Percentiles rank a stretch among this genome's conserved stretches.
phyloP scores from a whole-genome alignment of 2,888 invertebrate genomes.

The Phasia obesa region DNA sequence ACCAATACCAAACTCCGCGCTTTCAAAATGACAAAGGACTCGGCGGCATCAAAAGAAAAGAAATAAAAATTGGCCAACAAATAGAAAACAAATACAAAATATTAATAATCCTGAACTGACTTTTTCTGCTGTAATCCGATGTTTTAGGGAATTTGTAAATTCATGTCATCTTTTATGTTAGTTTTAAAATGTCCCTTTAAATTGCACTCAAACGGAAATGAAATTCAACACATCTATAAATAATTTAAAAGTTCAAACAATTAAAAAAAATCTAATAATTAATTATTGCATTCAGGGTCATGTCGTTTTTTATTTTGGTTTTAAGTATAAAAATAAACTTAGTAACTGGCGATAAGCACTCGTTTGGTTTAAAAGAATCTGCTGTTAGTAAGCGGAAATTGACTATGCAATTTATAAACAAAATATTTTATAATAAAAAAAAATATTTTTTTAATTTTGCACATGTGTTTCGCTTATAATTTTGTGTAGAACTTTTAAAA shows the following conservation, averaged over 20 bases:
- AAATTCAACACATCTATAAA: constrained; percentile 54
- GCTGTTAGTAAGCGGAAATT: constrained; percentile 36
- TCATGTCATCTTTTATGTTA: not conserved
- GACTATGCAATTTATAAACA: constrained; percentile 31
- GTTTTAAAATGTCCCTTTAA: too few relatives aligned
- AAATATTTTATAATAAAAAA: constrained; percentile 12
- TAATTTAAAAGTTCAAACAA: constrained; percentile 39
- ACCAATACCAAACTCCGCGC: too few relatives aligned
- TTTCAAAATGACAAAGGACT: too few relatives aligned
- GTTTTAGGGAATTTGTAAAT: not conserved
- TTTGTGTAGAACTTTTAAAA: too few relatives aligned
- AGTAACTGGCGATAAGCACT: constrained; percentile 41
- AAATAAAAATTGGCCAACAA: not conserved
- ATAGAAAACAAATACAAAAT: constrained; percentile 1
- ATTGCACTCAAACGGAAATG: constrained; percentile 47
- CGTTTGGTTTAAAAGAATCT: not conserved
- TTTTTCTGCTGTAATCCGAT: constrained; percentile 17
- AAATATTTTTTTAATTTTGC: constrained; percentile 22
- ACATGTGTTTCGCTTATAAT: constrained; percentile 42
- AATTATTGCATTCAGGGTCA: constrained; percentile 40
- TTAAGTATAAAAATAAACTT: constrained; percentile 3
- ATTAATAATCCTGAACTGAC: constrained; percentile 25
- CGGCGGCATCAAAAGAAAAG: not conserved
- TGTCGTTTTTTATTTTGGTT: constrained; percentile 6
- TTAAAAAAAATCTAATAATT: constrained; percentile 36